Evolutionary conservation across 2,888 invertebrate species (phyloP).

Genomic region (Dryobota labecula): DNA sequence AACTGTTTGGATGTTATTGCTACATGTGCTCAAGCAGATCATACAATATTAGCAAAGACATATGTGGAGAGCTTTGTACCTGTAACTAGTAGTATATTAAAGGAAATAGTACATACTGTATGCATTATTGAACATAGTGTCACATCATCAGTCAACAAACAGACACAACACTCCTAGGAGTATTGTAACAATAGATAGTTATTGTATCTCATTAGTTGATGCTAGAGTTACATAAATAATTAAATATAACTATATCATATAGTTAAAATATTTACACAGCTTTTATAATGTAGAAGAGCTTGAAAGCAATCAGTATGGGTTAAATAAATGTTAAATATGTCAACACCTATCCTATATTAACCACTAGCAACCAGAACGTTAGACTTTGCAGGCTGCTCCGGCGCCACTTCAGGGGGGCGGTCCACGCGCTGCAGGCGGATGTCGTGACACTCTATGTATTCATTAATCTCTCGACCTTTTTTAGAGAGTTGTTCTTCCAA

Average conservation of each 20-base stretch:
- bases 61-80: not conserved
- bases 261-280: conserved; percentile 20
- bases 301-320: conserved; percentile 21
- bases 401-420: conserved; percentile 67
- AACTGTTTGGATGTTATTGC: not conserved
- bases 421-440: conserved; percentile 93
- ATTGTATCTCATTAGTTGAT: conserved; percentile 7
- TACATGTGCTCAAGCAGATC: not conserved
- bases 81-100: not conserved
- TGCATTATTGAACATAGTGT: no score
- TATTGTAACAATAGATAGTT: not conserved
- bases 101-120: not conserved
- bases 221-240: conserved; percentile 4
- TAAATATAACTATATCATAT: not conserved
- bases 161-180: not conserved
- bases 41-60: conserved; percentile 11
- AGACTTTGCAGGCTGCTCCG: conserved; percentile 81
- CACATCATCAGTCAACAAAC: conserved; percentile 3
- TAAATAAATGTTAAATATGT: conserved; percentile 1
- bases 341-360: conserved; percentile 62
- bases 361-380: conserved; percentile 90
- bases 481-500: conserved; percentile 95
- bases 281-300: conserved; percentile 15
- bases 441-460: conserved; percentile 97
- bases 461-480: conserved; percentile 97